These are phyloP conservation scores for Amazona guildingii DNA, from an alignment of 2,113 vertebrate genomes.

Conservation along the genomic window DNA sequence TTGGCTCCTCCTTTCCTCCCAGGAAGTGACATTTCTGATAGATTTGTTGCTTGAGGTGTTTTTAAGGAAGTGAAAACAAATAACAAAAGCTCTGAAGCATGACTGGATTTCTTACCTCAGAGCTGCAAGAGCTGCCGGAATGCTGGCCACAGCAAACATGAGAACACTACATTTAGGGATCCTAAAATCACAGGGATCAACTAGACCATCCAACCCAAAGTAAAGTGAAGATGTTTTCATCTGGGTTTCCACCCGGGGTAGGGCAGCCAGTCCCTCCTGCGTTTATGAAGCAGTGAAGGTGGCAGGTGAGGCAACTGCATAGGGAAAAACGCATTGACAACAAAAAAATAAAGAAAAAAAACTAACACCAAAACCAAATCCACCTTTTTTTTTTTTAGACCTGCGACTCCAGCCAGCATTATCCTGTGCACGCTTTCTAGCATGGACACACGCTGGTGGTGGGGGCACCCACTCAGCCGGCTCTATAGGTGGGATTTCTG, in stretches of 20 bases:
- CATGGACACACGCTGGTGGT: background rate
- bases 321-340: background rate
- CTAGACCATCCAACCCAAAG: background rate
- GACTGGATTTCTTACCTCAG: background rate
- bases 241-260: background rate
- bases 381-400: background rate
- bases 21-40: constrained; percentile 1
- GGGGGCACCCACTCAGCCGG: background rate
- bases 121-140: background rate
- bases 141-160: background rate
- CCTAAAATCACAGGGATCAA: background rate
- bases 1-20: background rate
- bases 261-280: background rate
- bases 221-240: background rate
- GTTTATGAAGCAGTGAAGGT: background rate
- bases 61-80: constrained; percentile 23
- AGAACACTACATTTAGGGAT: background rate
- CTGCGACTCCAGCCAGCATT: background rate
- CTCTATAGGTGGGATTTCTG: background rate
- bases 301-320: background rate
- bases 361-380: background rate
- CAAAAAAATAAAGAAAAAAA: background rate
- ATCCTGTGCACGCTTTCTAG: background rate
- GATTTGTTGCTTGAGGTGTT: background rate
- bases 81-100: background rate